Base-by-base conservation (phyloP, 2,888 invertebrate genomes). In the Hydraecia micacea region DNA sequence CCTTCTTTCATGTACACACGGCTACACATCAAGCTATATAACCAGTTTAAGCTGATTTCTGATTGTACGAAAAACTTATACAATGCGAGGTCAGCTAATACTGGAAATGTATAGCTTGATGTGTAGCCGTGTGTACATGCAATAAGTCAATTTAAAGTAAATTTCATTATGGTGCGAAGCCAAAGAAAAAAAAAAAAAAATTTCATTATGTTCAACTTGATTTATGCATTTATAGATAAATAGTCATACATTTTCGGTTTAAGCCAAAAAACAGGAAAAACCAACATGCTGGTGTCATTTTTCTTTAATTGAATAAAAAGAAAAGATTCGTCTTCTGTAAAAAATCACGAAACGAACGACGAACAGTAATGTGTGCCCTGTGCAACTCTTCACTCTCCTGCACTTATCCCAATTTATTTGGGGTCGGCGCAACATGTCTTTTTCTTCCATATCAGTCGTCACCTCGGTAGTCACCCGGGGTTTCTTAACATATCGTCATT, bases 221-320 rank as follows among this genome's bases (percentile, higher is more conserved):
- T 25, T 39, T 18, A 42, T 58, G n/a, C 18, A 36, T 82, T 75
- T 58, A 52, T 60, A 18, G 58, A 75, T 42, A 58, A 42, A 58
- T 32, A 1, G 15, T 70, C n/a, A 28, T 46, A 42, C 21, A 52
- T 80, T 52, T 39, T 36, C 2, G 6, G 11, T 60, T 5, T 49
- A 66, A 25, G 4, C 4, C 2, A 36, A 32, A 81, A 46, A 7
- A 66, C 42, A 67, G 77, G 79, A 15, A 66, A 66, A 58, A 36
- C 2, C 46, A 58, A 18, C 15, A 25, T 18, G 18, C 46, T 46
- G n/a, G 9, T 36, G 15, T 1, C 1, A 21, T 28, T 60, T 77
- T 67, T 75, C 75, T 76, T 80, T 82, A 42, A 62, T n/a, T 62
- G 52, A 67, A 21, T 49, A 65, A 82, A 60, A 66, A 82, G 77